These are phyloP conservation scores for Phania funesta DNA, from an alignment of 2,888 invertebrate genomes.

Conservation along the genomic window DNA sequence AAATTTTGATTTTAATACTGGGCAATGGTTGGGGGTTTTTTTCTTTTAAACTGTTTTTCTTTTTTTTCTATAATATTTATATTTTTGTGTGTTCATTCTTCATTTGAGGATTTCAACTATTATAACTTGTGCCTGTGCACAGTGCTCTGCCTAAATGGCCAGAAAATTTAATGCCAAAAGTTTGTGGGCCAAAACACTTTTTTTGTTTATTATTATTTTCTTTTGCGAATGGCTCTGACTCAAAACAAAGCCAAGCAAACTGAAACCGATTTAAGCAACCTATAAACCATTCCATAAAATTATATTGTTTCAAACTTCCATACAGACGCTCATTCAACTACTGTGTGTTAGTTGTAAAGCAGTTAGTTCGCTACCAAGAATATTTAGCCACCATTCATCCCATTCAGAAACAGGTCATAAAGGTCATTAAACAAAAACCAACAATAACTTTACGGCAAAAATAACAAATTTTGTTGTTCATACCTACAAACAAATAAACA, in stretches of 20 bases:
- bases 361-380: constrained; percentile 19
- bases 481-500: too few species aligned
- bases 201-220: constrained; percentile 8
- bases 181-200: constrained; percentile 52
- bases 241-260: constrained; percentile 29
- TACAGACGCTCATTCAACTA: background rate
- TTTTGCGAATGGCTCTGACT: constrained; percentile 49
- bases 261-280: constrained; percentile 35
- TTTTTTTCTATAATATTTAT: constrained; percentile 7
- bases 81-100: constrained; percentile 38
- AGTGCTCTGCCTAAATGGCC: constrained; percentile 64
- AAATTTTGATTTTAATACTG: constrained; percentile 38
- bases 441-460: constrained; percentile 50
- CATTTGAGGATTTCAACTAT: constrained; percentile 64
- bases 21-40: background rate
- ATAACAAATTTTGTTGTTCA: constrained; percentile 49
- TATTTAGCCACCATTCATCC: constrained; percentile 54
- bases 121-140: constrained; percentile 61
- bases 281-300: constrained; percentile 27
- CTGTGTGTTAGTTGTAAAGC: background rate
- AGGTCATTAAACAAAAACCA: constrained; percentile 67
- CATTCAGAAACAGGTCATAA: constrained; percentile 64
- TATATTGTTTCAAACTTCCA: constrained; percentile 24
- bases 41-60: constrained; percentile 1
- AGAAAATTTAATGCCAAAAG: constrained; percentile 66